phyloP scores from a whole-genome alignment of 2,888 invertebrate species.

The Cataglyphis rosenhaueri region DNA sequence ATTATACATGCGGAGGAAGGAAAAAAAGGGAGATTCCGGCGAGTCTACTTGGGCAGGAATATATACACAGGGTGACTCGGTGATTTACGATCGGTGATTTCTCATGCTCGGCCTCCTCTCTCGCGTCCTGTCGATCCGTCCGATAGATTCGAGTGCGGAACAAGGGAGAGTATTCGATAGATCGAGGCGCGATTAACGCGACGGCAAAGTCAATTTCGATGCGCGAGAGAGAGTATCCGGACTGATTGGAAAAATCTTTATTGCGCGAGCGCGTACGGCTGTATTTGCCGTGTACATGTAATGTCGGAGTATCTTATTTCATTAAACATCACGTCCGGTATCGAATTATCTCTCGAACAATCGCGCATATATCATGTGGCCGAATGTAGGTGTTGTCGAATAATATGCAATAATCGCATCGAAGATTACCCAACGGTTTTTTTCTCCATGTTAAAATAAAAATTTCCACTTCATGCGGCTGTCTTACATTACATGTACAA shows the following conservation, averaged over 20 bases:
- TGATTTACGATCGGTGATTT: slow-evolving; percentile 73
- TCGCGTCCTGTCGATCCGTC: slow-evolving; percentile 65
- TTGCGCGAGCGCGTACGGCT: neutral
- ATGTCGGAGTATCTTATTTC: slow-evolving; percentile 42
- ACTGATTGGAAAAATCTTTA: slow-evolving; percentile 41
- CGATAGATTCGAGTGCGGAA: slow-evolving; percentile 68
- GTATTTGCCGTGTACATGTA: slow-evolving; percentile 9
- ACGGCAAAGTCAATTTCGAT: slow-evolving; percentile 63
- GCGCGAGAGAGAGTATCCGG: slow-evolving; percentile 34
- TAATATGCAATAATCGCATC: slow-evolving; percentile 12
- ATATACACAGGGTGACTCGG: slow-evolving; percentile 67
- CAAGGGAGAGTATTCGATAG: slow-evolving; percentile 54
- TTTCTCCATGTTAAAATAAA: neutral
- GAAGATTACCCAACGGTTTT: neutral
- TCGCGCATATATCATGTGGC: slow-evolving; percentile 36
- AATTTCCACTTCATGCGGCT: neutral
- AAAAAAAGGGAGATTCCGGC: slow-evolving; percentile 26
- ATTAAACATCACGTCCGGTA: slow-evolving; percentile 36
- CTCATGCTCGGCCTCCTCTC: slow-evolving; percentile 59
- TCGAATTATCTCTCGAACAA: slow-evolving; percentile 47
- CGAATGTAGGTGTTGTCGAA: slow-evolving; percentile 41
- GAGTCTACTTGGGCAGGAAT: slow-evolving; percentile 44
- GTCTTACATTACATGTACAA: neutral
- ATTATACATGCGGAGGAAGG: slow-evolving; percentile 28
- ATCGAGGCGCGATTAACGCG: slow-evolving; percentile 64